Conservation (phyloP, 2,888 invertebrate genomes). For the Melikaiella ostensackeni region DNA sequence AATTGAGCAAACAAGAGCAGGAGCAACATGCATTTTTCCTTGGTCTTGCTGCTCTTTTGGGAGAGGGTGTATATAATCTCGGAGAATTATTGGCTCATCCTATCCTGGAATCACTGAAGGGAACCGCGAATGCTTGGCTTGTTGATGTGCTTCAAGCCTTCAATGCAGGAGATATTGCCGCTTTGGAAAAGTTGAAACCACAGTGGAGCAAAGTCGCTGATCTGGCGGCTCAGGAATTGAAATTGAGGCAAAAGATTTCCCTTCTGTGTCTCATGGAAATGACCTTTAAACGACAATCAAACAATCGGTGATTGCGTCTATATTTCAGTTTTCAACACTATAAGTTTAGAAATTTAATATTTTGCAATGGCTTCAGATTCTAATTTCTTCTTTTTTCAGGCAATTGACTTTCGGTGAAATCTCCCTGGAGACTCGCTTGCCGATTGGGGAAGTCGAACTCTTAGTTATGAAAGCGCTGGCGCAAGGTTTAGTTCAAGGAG, state of each 20-base stretch:
- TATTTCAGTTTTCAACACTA: not conserved
- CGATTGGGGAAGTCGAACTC: slow-evolving; percentile 92
- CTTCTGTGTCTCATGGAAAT: slow-evolving; percentile 98
- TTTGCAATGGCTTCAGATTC: not conserved
- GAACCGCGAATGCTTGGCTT: slow-evolving; percentile 92
- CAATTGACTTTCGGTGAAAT: slow-evolving; percentile 95
- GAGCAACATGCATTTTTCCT: slow-evolving; percentile 92
- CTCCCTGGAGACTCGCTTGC: slow-evolving; percentile 89
- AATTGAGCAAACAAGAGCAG: slow-evolving; percentile 83
- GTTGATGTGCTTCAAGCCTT: slow-evolving; percentile 91
- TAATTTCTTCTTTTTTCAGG: slow-evolving; percentile 69
- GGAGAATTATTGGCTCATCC: slow-evolving; percentile 98
- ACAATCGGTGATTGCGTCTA: slow-evolving; percentile 80
- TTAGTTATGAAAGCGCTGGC: slow-evolving; percentile 99
- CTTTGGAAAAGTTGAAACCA: slow-evolving; percentile 85
- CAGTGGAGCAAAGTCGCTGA: slow-evolving; percentile 91
- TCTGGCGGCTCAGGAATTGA: slow-evolving; percentile 88
- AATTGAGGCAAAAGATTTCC: slow-evolving; percentile 94
- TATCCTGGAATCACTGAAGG: slow-evolving; percentile 90
- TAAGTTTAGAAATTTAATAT: not conserved
- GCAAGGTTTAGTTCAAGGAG: slow-evolving; percentile 94
- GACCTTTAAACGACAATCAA: slow-evolving; percentile 96
- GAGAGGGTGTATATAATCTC: slow-evolving; percentile 97
- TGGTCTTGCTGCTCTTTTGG: slow-evolving; percentile 95
- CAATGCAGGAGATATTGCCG: slow-evolving; percentile 88